Percentiles rank a stretch among this genome's conserved stretches.
Evolutionary conservation across 2,113 vertebrate species (phyloP).

Genomic region (Cepphus grylle): DNA sequence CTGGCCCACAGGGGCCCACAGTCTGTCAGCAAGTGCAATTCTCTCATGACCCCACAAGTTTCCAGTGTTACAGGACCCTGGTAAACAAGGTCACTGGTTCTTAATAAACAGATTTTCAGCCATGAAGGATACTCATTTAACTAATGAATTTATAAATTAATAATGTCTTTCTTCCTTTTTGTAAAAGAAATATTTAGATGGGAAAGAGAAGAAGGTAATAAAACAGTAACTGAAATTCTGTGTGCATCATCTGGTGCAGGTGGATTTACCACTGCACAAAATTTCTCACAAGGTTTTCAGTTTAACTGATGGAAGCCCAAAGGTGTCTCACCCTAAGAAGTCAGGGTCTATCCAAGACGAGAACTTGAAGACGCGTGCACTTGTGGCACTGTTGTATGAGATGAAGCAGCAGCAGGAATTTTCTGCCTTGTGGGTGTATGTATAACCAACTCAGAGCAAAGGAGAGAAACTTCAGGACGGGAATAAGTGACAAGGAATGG

Average conservation of each 20-base stretch:
- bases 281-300: not conserved
- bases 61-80: not conserved
- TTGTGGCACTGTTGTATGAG: not conserved
- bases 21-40: not conserved
- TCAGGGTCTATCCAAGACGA: not conserved
- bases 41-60: not conserved
- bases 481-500: not conserved
- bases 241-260: not conserved
- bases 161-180: not conserved
- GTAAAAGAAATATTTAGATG: not conserved
- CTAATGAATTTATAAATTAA: not conserved
- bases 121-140: not conserved
- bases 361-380: not conserved
- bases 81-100: not conserved
- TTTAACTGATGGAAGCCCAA: not conserved
- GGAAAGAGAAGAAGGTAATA: not conserved
- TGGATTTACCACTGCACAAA: not conserved
- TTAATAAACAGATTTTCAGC: not conserved
- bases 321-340: not conserved
- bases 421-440: rapidly evolving
- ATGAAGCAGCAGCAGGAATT: not conserved
- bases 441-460: not conserved
- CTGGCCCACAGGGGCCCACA: not conserved
- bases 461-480: not conserved
- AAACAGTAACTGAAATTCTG: not conserved